Evolutionary conservation across 2,797 vertebrate genomes (phyloP), one percentile per base, ranked within the genome.

Genomic region (Danio albolineatus): DNA sequence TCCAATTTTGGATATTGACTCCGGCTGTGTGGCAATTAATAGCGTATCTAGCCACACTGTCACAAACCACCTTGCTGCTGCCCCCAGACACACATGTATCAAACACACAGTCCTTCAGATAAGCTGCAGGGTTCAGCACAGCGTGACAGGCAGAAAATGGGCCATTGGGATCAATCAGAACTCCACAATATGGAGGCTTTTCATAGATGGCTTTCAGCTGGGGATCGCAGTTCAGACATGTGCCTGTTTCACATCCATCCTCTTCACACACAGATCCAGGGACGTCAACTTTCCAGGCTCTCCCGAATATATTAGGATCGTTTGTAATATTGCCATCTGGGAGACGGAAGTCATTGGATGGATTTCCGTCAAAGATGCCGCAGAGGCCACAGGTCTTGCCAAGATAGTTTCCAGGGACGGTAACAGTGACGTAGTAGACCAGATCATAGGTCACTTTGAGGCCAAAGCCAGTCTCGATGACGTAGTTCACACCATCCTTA

Each of bases 71-170:
- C 2, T 87, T 85, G 39, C 70, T 86, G 46, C 92, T 90, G 0
- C 90, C 91, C 0, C 77, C 80, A 53, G 89, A 85, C 7, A 83
- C 85, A 36, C 92, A 92, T 4, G 92, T 7, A 83, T 93, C 89
- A 80, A 89, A 92, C 64, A 93, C 74, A 39, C 90, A 95, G 90
- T 90, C 85, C 71, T 78, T 88, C 90, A 91, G 93, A 89, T 89
- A 95, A 46, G 75, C 38, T 71, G 54, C 79, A 75, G 62, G 92
- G 43, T 90, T 86, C 83, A 91, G 78, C 80, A 54, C 91, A 81
- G 0, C 86, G 57, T 69, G 91, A 86, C 89, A 94, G 72, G 1
- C 72, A 66, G 0, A 87, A 75, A 94, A 94, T 13, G 93, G 92
- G 21, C 93, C 92, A 0, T 79, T 83, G 14, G 87, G 67, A 7